Evolutionary conservation across 2,888 invertebrate species (phyloP).

Genomic region (Ophonus ardosiacus): DNA sequence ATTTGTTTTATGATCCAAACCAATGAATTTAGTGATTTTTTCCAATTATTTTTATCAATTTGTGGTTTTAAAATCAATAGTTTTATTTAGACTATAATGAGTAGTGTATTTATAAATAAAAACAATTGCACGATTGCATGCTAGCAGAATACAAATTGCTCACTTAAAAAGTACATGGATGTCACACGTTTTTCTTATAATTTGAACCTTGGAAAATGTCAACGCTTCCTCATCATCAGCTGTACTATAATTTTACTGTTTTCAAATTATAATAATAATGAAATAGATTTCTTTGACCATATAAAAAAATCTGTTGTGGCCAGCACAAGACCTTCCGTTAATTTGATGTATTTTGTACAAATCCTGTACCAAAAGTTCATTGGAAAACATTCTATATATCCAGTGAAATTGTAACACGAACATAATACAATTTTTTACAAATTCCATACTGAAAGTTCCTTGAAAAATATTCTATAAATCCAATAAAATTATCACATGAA

Average conservation of each 20-base stretch:
- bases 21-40: slow-evolving; percentile 15
- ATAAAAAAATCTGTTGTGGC: too few relatives aligned
- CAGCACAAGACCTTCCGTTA: too few relatives aligned
- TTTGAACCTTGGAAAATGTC: slow-evolving; percentile 13
- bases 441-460: too few relatives aligned
- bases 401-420: too few relatives aligned
- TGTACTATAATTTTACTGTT: background rate
- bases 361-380: too few relatives aligned
- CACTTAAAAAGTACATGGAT: slow-evolving; percentile 19
- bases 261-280: too few relatives aligned
- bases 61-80: background rate
- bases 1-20: background rate
- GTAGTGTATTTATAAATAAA: slow-evolving; percentile 3
- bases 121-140: background rate
- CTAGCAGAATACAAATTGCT: background rate
- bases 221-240: background rate
- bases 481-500: too few relatives aligned
- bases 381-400: too few relatives aligned
- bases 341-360: too few relatives aligned
- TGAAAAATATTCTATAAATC: too few relatives aligned
- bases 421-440: too few relatives aligned
- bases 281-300: too few relatives aligned
- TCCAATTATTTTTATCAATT: background rate
- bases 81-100: slow-evolving; percentile 1
- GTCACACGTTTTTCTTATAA: background rate